Percentiles rank a stretch among this genome's conserved stretches.
These are phyloP conservation scores for Agriotes lineatus DNA, from an alignment of 2,888 invertebrate genomes.

Conservation along the genomic window DNA sequence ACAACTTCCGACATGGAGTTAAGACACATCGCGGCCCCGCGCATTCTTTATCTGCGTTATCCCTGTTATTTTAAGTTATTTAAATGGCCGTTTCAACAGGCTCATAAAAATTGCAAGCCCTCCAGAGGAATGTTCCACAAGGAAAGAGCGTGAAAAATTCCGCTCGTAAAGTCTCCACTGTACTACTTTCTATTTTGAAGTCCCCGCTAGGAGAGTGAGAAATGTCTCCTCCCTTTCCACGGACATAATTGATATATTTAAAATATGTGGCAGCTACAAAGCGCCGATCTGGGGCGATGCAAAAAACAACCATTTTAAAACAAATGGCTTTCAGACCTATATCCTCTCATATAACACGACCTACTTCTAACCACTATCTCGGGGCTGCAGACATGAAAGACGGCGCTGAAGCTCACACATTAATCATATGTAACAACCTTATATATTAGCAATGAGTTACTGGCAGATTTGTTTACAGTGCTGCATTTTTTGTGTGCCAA, in stretches of 20 bases:
- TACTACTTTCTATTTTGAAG: not conserved
- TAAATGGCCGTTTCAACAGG: too few relatives aligned
- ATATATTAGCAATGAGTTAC: too few relatives aligned
- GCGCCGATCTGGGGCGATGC: conserved; percentile 24
- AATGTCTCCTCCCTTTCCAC: conserved; percentile 11
- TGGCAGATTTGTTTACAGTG: too few relatives aligned
- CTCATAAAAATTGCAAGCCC: not conserved
- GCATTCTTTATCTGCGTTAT: too few relatives aligned
- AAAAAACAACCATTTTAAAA: conserved; percentile 42
- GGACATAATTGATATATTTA: conserved; percentile 35
- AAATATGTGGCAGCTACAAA: conserved; percentile 40
- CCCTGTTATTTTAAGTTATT: not conserved
- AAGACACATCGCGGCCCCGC: too few relatives aligned
- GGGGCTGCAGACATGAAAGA: not conserved
- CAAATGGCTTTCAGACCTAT: conserved; percentile 29
- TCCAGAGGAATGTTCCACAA: not conserved
- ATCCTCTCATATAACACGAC: conserved; percentile 24
- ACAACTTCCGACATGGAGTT: too few relatives aligned
- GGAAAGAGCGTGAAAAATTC: not conserved
- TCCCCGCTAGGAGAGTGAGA: conserved; percentile 5
- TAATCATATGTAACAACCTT: not conserved
- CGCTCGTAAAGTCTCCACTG: not conserved
- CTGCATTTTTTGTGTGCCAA: too few relatives aligned
- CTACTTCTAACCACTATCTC: conserved; percentile 21
- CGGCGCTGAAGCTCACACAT: not conserved